Conservation (phyloP, 2,888 invertebrate genomes). For the Himalopsyche tibetana region DNA sequence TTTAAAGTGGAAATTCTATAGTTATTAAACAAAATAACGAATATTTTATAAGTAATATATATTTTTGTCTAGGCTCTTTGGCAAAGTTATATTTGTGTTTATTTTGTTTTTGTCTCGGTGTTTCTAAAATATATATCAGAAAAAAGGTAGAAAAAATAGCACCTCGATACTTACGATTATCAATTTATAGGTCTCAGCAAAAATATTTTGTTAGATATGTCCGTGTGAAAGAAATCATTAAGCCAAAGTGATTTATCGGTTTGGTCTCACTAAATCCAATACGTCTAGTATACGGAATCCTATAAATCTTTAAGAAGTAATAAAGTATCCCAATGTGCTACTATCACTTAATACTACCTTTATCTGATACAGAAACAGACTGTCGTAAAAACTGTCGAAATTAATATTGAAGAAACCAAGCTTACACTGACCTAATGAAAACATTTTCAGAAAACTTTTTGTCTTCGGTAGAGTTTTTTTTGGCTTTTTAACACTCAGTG, state of each 20-base stretch:
- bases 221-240: constrained; percentile 49
- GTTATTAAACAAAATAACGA: too few species aligned
- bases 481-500: too few species aligned
- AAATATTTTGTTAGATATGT: not conserved
- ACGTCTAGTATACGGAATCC: constrained; percentile 51
- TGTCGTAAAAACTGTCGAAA: constrained; percentile 10
- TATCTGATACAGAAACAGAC: constrained; percentile 40
- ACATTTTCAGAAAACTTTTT: too few species aligned
- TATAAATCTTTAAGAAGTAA: constrained; percentile 51
- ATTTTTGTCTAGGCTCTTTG: too few species aligned
- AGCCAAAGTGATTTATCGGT: constrained; percentile 54
- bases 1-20: too few species aligned
- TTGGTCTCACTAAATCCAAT: constrained; percentile 49
- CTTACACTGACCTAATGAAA: not conserved
- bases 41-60: too few species aligned
- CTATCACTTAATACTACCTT: constrained; percentile 48
- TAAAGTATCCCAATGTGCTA: constrained; percentile 53
- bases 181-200: not conserved
- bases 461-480: too few species aligned
- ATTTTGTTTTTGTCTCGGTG: too few species aligned
- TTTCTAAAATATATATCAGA: too few species aligned
- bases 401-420: constrained; percentile 7
- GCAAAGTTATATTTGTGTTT: too few species aligned
- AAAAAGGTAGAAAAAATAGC: too few species aligned
- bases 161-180: not conserved